phyloP scores from a whole-genome alignment of 1,140 invertebrate species.

The Drosophila funebris region DNA sequence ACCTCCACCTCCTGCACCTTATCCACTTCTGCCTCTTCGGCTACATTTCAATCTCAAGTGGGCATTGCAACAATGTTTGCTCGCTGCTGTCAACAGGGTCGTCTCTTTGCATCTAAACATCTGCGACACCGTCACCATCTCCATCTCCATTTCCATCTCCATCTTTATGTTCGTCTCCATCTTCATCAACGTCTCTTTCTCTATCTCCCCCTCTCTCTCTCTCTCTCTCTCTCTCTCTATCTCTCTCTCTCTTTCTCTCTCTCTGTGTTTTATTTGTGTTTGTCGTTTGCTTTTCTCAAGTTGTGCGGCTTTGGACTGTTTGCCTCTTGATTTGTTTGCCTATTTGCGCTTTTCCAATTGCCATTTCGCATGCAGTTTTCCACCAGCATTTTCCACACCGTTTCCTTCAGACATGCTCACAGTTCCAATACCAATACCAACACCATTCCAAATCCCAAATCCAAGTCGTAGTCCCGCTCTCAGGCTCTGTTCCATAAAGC shows the following conservation, averaged over 20 bases:
- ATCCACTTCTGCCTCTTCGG: neutral
- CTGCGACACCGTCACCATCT: neutral
- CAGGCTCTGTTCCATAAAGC: conserved; percentile 1
- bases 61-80: conserved; percentile 42
- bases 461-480: neutral
- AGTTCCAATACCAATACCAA: neutral
- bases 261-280: conserved; percentile 14
- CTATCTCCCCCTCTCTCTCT: neutral
- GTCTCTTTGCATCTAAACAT: conserved; percentile 28
- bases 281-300: conserved; percentile 26
- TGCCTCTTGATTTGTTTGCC: conserved; percentile 40
- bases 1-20: neutral
- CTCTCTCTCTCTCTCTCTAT: neutral
- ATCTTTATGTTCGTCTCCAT: neutral
- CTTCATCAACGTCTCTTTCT: neutral
- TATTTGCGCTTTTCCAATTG: conserved; percentile 56
- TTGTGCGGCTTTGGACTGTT: conserved; percentile 14
- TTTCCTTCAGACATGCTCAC: neutral
- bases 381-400: conserved; percentile 42
- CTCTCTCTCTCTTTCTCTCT: neutral
- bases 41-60: conserved; percentile 46
- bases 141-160: neutral
- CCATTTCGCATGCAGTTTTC: conserved; percentile 39
- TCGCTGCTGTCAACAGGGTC: conserved; percentile 40
- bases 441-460: neutral